Evolutionary conservation across 2,113 vertebrate species (phyloP).

Genomic region (Panthera tigris): DNA sequence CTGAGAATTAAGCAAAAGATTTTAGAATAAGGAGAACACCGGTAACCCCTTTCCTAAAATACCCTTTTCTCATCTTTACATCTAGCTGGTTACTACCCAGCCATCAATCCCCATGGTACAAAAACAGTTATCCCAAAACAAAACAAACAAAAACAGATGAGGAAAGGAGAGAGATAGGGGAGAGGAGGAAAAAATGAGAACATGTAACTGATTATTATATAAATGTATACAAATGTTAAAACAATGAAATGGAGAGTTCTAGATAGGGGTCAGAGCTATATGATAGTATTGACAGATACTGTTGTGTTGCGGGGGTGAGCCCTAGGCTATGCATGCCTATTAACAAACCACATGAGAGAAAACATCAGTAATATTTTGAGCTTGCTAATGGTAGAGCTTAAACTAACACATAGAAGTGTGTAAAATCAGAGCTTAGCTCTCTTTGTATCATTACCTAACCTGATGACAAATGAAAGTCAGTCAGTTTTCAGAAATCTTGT

Average conservation of each 20-base stretch:
- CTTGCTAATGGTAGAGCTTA: not conserved
- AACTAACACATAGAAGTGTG: not conserved
- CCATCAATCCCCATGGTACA: not conserved
- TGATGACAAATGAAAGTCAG: not conserved
- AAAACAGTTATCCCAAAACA: not conserved
- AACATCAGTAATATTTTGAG: not conserved
- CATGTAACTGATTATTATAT: not conserved
- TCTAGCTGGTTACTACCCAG: not conserved
- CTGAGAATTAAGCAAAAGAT: not conserved
- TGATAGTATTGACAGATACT: not conserved
- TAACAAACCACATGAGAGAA: not conserved
- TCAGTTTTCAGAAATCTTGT: not conserved
- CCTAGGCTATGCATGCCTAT: not conserved
- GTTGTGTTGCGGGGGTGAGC: not conserved
- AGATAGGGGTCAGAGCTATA: not conserved
- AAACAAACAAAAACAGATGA: not conserved
- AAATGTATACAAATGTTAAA: not conserved
- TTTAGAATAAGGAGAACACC: not conserved
- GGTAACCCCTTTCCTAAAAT: not conserved
- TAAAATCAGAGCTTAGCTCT: not conserved
- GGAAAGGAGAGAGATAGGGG: not conserved
- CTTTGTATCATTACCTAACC: not conserved
- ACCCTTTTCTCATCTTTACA: not conserved
- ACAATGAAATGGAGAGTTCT: not conserved
- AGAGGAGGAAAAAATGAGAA: not conserved